Conservation (phyloP, 2,113 vertebrate genomes). For the Notarius lentiginosus region DNA sequence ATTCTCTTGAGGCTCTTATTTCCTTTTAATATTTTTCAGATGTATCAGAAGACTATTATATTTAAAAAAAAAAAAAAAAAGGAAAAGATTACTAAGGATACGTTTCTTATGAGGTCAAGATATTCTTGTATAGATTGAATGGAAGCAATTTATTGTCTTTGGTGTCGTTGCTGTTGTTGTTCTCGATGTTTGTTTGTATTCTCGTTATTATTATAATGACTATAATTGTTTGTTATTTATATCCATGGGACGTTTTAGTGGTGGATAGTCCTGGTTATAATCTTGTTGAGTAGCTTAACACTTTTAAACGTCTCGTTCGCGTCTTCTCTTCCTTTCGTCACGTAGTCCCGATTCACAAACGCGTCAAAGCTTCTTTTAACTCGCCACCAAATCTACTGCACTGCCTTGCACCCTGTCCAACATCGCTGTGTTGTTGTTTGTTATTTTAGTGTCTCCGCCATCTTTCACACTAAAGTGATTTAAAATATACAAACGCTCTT, state of each 20-base stretch:
- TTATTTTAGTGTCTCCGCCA: conserved; percentile 46
- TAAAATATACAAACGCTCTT: conserved; percentile 22
- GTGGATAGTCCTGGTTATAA: conserved; percentile 71
- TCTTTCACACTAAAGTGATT: conserved; percentile 50
- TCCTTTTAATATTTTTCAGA: conserved; percentile 33
- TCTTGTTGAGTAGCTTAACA: conserved; percentile 62
- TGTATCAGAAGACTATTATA: conserved; percentile 31
- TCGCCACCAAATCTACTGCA: conserved; percentile 80
- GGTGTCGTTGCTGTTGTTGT: conserved; percentile 51
- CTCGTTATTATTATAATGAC: conserved; percentile 58
- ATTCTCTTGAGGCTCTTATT: background rate
- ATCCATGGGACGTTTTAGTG: conserved; percentile 77
- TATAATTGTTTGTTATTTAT: conserved; percentile 75
- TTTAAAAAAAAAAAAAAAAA: conserved; percentile 17
- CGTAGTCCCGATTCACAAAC: conserved; percentile 49
- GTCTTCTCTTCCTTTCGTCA: conserved; percentile 47
- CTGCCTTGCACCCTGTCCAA: conserved; percentile 76
- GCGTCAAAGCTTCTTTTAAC: conserved; percentile 61
- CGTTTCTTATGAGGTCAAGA: conserved; percentile 50
- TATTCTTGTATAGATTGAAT: conserved; percentile 58
- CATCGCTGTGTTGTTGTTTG: conserved; percentile 56
- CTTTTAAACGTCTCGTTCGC: conserved; percentile 65
- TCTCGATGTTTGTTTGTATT: conserved; percentile 38
- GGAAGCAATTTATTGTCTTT: conserved; percentile 62
- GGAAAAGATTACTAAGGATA: conserved; percentile 19